Percentiles rank a stretch among this genome's conserved stretches.
These are phyloP conservation scores for Hydrozoanthus gracilis DNA, from an alignment of 92 coral and sea anemone species.

Conservation along the genomic window DNA sequence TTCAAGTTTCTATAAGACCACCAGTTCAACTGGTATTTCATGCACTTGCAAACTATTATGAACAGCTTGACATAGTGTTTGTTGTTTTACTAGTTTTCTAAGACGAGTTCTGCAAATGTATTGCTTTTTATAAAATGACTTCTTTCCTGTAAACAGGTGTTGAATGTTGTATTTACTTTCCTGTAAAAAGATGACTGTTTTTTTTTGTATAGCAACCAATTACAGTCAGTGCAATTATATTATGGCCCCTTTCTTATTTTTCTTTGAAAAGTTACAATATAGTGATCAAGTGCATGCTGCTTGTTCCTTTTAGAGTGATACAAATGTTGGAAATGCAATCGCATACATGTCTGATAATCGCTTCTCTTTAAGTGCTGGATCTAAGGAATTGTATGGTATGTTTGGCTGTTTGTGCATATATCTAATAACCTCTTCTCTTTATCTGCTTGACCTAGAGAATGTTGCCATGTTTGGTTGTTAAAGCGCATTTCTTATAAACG, in stretches of 20 bases:
- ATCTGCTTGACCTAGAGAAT: neutral
- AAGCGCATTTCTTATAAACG: neutral
- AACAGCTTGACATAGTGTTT: neutral
- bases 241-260: conserved; percentile 37
- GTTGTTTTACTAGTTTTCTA: neutral
- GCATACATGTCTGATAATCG: conserved; percentile 29
- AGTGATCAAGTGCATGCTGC: conserved; percentile 31
- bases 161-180: conserved; percentile 41
- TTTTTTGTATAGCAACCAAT: neutral
- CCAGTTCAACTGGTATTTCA: neutral
- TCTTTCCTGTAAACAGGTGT: conserved; percentile 28
- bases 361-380: conserved; percentile 2
- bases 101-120: neutral
- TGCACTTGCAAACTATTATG: neutral
- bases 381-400: neutral
- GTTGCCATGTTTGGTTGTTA: neutral
- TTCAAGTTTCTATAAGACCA: neutral
- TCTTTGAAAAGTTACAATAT: conserved; percentile 29
- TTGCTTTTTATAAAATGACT: neutral
- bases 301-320: conserved; percentile 42
- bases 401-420: conserved; percentile 13
- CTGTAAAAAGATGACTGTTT: conserved; percentile 21
- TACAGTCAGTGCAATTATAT: conserved; percentile 35
- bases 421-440: conserved; percentile 1
- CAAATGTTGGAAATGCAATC: conserved; percentile 1